Evolutionary conservation across 2,888 invertebrate genomes (phyloP).

Genomic region (Eupithecia subumbrata): DNA sequence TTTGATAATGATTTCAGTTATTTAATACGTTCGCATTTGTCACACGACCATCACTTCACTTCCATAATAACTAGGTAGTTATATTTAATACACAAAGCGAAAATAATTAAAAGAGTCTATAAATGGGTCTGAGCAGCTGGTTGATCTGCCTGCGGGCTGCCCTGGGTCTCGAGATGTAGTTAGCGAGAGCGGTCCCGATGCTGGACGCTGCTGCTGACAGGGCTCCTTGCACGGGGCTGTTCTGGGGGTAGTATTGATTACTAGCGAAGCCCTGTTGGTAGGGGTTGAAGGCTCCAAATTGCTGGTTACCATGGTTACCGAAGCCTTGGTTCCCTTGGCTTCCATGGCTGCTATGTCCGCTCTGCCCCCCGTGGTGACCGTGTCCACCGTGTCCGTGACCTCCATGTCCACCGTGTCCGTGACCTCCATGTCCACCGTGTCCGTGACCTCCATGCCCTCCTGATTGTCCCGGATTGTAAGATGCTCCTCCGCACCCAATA

Average conservation of each 20-base stretch:
- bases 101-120: slow-evolving; percentile 61
- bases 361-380: slow-evolving; percentile 38
- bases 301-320: slow-evolving; percentile 25
- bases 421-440: slow-evolving; percentile 40
- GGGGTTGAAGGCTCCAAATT: slow-evolving; percentile 38
- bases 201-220: slow-evolving; percentile 78
- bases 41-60: background rate
- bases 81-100: background rate
- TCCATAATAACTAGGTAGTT: background rate
- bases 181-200: slow-evolving; percentile 80
- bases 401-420: slow-evolving; percentile 36
- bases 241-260: slow-evolving; percentile 31
- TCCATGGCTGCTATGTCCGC: slow-evolving; percentile 35
- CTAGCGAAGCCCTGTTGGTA: slow-evolving; percentile 38
- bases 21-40: background rate
- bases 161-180: slow-evolving; percentile 68
- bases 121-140: slow-evolving; percentile 69
- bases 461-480: slow-evolving; percentile 38
- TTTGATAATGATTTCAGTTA: background rate
- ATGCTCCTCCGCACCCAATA: slow-evolving; percentile 65
- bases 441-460: slow-evolving; percentile 49
- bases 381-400: slow-evolving; percentile 36
- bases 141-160: slow-evolving; percentile 70
- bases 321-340: slow-evolving; percentile 28
- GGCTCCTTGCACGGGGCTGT: slow-evolving; percentile 65